Percentiles rank a stretch among this genome's conserved stretches.
Evolutionary conservation across 2,113 vertebrate genomes (phyloP).

Genomic region (Marcusenius ussheri): DNA sequence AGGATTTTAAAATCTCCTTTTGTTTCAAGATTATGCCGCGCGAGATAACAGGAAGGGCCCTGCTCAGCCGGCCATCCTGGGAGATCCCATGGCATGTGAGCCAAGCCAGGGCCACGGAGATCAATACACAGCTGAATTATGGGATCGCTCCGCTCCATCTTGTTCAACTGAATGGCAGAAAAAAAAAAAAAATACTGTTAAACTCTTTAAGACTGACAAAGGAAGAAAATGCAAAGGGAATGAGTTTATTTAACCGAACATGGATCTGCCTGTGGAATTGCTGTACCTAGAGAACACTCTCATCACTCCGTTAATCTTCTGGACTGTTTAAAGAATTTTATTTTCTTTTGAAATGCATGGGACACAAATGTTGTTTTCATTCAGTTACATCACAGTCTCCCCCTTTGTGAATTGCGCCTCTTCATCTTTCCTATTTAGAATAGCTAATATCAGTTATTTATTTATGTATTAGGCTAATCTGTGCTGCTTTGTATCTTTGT

Average conservation of each 20-base stretch:
- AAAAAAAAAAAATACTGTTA: neutral
- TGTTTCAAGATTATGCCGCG: neutral
- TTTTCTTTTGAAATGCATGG: neutral
- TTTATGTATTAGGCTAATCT: neutral
- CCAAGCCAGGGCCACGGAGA: neutral
- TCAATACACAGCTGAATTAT: neutral
- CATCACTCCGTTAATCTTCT: slow-evolving; percentile 5
- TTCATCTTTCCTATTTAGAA: neutral
- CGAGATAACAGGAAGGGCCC: neutral
- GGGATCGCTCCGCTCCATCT: neutral
- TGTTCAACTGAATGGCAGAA: neutral
- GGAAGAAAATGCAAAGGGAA: neutral
- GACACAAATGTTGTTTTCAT: neutral
- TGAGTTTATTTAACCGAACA: neutral
- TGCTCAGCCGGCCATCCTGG: neutral
- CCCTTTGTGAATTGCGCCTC: neutral
- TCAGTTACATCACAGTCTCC: neutral
- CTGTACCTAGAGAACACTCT: neutral
- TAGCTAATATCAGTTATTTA: neutral
- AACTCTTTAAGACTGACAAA: neutral
- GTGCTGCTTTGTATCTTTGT: neutral
- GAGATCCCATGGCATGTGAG: neutral
- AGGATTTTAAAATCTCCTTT: slow-evolving; percentile 3
- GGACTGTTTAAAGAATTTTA: neutral
- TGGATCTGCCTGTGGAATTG: neutral